phyloP scores from a whole-genome alignment of 2,797 vertebrate genomes.

The Lagorchestes hirsutus region DNA sequence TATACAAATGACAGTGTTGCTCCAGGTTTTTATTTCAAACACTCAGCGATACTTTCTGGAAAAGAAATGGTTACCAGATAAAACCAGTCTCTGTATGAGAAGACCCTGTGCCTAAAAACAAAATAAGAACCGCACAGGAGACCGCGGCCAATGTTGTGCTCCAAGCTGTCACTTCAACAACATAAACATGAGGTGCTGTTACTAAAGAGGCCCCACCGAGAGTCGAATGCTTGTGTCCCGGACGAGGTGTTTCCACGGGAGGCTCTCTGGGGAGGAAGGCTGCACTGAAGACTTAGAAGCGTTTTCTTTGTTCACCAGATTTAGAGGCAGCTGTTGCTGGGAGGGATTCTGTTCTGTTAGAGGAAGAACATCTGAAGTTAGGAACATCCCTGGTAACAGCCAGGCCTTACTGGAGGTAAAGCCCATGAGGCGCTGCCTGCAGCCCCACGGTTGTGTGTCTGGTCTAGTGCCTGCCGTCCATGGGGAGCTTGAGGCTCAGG shows the following conservation, averaged over 20 bases:
- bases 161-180: slow-evolving; percentile 24
- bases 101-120: slow-evolving; percentile 61
- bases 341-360: slow-evolving; percentile 79
- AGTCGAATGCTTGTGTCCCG: slow-evolving; percentile 65
- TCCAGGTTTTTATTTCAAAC: slow-evolving; percentile 61
- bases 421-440: neutral
- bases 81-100: slow-evolving; percentile 50
- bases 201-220: slow-evolving; percentile 57
- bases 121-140: slow-evolving; percentile 53
- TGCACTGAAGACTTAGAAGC: slow-evolving; percentile 72
- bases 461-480: rapidly evolving
- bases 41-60: slow-evolving; percentile 66
- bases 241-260: slow-evolving; percentile 71
- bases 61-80: slow-evolving; percentile 65
- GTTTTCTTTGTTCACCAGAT: slow-evolving; percentile 73
- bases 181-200: slow-evolving; percentile 40
- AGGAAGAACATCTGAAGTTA: slow-evolving; percentile 70
- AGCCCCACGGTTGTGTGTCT: neutral
- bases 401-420: neutral
- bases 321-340: slow-evolving; percentile 65
- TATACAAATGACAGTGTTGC: slow-evolving; percentile 70
- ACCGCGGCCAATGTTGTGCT: slow-evolving; percentile 53
- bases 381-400: neutral
- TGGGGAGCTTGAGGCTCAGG: neutral
- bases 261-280: slow-evolving; percentile 56